Conservation (phyloP, 2,113 vertebrate genomes). For the Noturus placidus region DNA sequence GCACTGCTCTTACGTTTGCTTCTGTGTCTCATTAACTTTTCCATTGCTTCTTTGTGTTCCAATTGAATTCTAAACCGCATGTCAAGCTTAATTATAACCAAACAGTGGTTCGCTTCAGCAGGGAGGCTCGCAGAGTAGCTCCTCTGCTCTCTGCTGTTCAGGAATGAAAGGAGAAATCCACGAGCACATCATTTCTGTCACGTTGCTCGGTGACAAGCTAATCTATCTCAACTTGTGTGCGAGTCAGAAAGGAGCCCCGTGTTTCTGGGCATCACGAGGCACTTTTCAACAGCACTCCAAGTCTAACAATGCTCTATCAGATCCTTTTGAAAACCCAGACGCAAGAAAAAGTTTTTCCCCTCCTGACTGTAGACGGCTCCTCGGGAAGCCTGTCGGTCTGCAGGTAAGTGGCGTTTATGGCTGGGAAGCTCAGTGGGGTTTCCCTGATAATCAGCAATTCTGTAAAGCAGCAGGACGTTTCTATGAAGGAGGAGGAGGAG, state of each 20-base stretch:
- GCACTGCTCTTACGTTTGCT: slow-evolving; percentile 8
- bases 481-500: slow-evolving; percentile 47
- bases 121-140: slow-evolving; percentile 10
- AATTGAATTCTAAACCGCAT: slow-evolving; percentile 27
- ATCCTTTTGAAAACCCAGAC: slow-evolving; percentile 45
- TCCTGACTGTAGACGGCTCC: slow-evolving; percentile 30
- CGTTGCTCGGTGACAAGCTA: slow-evolving; percentile 2
- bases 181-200: slow-evolving; percentile 31
- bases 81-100: slow-evolving; percentile 42
- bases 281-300: slow-evolving; percentile 40
- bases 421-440: slow-evolving; percentile 49
- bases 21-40: slow-evolving; percentile 33
- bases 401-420: slow-evolving; percentile 46
- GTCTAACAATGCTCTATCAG: slow-evolving; percentile 43
- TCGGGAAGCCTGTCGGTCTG: slow-evolving; percentile 49
- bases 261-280: slow-evolving; percentile 41
- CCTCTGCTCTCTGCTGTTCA: slow-evolving; percentile 30
- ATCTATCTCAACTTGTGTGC: slow-evolving; percentile 29
- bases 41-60: slow-evolving; percentile 25
- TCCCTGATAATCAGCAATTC: slow-evolving; percentile 66
- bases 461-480: slow-evolving; percentile 62
- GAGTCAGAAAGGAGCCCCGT: slow-evolving; percentile 48
- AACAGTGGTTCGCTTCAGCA: slow-evolving; percentile 24
- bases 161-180: slow-evolving; percentile 35
- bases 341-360: slow-evolving; percentile 23